Conservation (phyloP, 2,113 vertebrate genomes). For the Melanerpes aurifrons region DNA sequence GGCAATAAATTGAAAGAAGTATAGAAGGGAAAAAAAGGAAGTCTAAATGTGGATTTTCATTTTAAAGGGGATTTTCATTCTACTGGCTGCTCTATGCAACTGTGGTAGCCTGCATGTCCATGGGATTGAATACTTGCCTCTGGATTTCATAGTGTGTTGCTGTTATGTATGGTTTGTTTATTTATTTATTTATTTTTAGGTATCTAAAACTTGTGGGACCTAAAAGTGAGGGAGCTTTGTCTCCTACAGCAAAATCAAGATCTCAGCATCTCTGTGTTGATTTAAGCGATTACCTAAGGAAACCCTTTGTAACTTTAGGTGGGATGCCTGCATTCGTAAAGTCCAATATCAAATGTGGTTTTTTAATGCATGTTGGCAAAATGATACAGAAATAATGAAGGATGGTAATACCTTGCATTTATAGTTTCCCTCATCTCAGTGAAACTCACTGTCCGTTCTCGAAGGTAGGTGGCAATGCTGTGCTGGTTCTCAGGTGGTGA, state of each 20-base stretch:
- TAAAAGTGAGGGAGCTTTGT: neutral
- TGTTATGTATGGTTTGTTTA: neutral
- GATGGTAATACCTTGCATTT: neutral
- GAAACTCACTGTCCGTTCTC: accelerated
- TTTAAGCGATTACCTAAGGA: neutral
- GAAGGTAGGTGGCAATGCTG: neutral
- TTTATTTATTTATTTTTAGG: neutral
- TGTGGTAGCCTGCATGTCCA: neutral
- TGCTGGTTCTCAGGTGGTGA: neutral
- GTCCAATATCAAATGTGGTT: neutral
- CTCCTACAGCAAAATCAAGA: neutral
- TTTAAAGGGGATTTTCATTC: neutral
- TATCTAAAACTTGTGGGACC: neutral
- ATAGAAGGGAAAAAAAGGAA: neutral
- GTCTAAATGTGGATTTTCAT: neutral
- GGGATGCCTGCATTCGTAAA: neutral
- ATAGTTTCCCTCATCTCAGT: neutral
- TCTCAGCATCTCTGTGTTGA: neutral
- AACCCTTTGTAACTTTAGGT: too few relatives aligned
- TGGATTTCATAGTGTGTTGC: neutral
- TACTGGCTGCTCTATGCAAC: neutral
- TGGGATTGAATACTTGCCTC: neutral
- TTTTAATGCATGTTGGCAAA: neutral
- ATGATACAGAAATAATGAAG: neutral
- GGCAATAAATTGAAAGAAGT: neutral